phyloP scores from a whole-genome alignment of 1,140 invertebrate genomes.

The Branchinecta lynchi region DNA sequence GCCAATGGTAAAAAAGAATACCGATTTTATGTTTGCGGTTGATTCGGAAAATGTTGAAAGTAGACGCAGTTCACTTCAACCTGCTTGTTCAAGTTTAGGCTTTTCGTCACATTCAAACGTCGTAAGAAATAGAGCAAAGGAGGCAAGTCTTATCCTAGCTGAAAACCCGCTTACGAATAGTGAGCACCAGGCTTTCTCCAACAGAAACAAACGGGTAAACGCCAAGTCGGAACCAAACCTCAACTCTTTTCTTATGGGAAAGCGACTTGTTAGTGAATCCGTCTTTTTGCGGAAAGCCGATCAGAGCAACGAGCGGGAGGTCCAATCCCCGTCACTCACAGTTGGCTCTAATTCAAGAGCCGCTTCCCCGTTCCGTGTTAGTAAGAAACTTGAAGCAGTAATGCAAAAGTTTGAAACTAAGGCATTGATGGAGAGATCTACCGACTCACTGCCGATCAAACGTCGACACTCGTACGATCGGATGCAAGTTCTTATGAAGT shows the following conservation, averaged over 20 bases:
- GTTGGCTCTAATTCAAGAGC: neutral
- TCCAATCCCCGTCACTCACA: neutral
- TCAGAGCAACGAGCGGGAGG: neutral
- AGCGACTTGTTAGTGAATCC: neutral
- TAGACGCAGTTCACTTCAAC: too few relatives aligned
- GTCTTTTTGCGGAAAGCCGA: neutral
- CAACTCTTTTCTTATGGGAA: constrained; percentile 9
- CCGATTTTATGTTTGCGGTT: too few relatives aligned
- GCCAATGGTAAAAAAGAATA: too few relatives aligned
- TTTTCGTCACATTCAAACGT: neutral
- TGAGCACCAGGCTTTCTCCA: too few relatives aligned
- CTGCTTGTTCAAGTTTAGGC: too few relatives aligned
- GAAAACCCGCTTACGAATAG: neutral
- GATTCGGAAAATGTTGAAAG: too few relatives aligned
- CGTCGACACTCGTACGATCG: too few relatives aligned
- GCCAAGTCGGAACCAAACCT: neutral
- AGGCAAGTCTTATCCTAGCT: neutral
- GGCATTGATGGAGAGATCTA: neutral
- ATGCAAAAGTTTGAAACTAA: neutral
- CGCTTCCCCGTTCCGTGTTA: neutral
- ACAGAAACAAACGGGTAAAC: neutral
- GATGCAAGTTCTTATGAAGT: too few relatives aligned
- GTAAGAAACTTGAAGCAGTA: neutral
- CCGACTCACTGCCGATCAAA: too few relatives aligned
- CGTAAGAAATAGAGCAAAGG: neutral